Evolutionary conservation across 2,888 invertebrate species (phyloP), one percentile per base, ranked within the genome.

Genomic region (Drosophila vallismaia): DNA sequence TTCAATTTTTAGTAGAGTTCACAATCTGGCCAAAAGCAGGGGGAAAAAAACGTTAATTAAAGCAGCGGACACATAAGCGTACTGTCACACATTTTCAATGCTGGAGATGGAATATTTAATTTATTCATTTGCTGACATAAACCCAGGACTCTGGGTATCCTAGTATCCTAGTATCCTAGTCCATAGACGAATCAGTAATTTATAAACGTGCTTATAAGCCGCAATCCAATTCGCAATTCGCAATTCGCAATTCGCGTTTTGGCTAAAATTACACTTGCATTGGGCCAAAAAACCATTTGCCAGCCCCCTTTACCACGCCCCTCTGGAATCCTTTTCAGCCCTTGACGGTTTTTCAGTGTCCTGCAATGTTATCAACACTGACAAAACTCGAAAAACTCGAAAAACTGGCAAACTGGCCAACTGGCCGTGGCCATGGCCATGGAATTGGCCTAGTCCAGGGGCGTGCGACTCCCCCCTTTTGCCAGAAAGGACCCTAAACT

Each of bases 161-260:
- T 14, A 38, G 49, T 44, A n/a, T 26, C 3, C 31, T 14, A 38
- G 49, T 48, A 51, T n/a, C 56, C 51, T 38, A 56, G 58, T 52
- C 53, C 75, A 68, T 58, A 58, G 68, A 58, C 71, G 86, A 67
- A 84, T 86, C 73, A 80, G 84, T 83, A 86, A 81, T 86, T 81
- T 86, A 81, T 81, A 81, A 80, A 81, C 81, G 84, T 80, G 86
- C 80, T 75, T 67, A 80, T 83, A 86, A 80, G 77, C 80, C 84
- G 75, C 80, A 86, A 86, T 86, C 81, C 81, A 84, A 80, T 85
- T 78, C 82, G 74, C 76, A 55, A 50, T 51, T 58, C 44, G 58
- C 58, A 38, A 40, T 58, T 58, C 49, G 36, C 46, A 10, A 33
- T 51, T 51, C 44, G 58, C 58, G 38, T 71, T 62, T 71, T 70